Base-by-base conservation (phyloP, 2,888 invertebrate genomes). In the Hybos culiciformis region DNA sequence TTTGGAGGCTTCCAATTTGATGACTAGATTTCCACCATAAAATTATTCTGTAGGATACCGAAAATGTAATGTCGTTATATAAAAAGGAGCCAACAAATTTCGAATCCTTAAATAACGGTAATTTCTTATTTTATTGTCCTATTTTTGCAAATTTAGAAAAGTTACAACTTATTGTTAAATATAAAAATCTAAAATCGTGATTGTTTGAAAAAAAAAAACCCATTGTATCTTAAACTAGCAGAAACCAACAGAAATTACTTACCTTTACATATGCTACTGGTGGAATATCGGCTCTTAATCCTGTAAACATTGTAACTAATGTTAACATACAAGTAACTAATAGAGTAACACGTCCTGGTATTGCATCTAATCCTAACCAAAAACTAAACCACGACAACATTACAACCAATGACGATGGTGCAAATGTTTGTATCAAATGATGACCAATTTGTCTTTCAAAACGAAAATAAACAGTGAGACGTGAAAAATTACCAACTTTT, bases 191-290 rank as follows among this genome's bases (percentile, higher is more conserved):
- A n/a, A n/a, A n/a, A n/a, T n/a, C n/a, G n/a, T n/a, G n/a, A n/a
- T n/a, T n/a, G n/a, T n/a, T n/a, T n/a, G n/a, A n/a, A n/a, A n/a
- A n/a, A n/a, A n/a, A n/a, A n/a, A n/a, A n/a, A n/a, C n/a, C n/a
- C n/a, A n/a, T n/a, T n/a, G n/a, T n/a, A n/a, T n/a, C n/a, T n/a
- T n/a, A n/a, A n/a, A n/a, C n/a, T n/a, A n/a, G n/a, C n/a, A n/a
- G n/a, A n/a, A n/a, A n/a, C n/a, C n/a, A 19, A 19, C 21, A 15
- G 18, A 11, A 37, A 6, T 23, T 21, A 15, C 42, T 48, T 66
- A 84, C 87, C 74, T 86, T 87, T 4, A 87, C 80, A 63, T 87
- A 87, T 40, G 86, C 86, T 8, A 87, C 86, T 29, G 86, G 85
- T 23, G 86, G 87, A 54, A 87, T 82, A 62, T 85, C 83, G 41